Percentiles rank a stretch among this genome's conserved stretches.
These are phyloP conservation scores for Tanypteryx hageni DNA, from an alignment of 2,888 invertebrate species.

Conservation along the genomic window DNA sequence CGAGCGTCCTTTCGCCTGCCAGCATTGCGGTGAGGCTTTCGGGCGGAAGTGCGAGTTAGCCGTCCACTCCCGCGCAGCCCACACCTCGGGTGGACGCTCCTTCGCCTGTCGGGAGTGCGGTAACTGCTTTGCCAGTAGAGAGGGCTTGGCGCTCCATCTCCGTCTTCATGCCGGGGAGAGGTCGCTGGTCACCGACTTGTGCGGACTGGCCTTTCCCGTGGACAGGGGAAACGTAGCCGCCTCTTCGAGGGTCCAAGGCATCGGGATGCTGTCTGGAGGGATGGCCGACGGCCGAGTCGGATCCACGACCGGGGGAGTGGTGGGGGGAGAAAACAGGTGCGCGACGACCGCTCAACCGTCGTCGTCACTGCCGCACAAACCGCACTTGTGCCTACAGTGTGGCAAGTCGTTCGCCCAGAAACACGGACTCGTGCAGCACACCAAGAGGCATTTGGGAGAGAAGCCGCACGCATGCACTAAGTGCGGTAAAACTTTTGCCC, in stretches of 20 bases:
- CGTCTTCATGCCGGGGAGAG: conserved; percentile 89
- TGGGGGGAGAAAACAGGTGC: conserved; percentile 15
- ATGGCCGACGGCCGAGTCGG: conserved; percentile 65
- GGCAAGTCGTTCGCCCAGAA: conserved; percentile 90
- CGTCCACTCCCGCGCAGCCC: conserved; percentile 79
- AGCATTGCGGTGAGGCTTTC: conserved; percentile 87
- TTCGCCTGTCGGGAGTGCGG: conserved; percentile 79
- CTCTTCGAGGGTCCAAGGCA: conserved; percentile 74
- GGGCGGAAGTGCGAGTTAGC: conserved; percentile 83
- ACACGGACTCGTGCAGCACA: conserved; percentile 88
- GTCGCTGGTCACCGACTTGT: conserved; percentile 87
- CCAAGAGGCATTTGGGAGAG: conserved; percentile 77
- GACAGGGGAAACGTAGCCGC: conserved; percentile 85
- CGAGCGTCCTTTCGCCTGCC: conserved; percentile 85
- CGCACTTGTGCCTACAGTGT: conserved; percentile 87
- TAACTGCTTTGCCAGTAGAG: conserved; percentile 82
- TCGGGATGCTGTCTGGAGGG: conserved; percentile 65
- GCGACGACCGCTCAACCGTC: conserved; percentile 70
- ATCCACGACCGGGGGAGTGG: conserved; percentile 37
- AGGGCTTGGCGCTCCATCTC: conserved; percentile 87
- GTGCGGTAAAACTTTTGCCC: conserved; percentile 89
- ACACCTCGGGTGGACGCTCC: conserved; percentile 74
- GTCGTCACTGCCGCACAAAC: conserved; percentile 80
- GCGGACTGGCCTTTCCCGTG: conserved; percentile 80
- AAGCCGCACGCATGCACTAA: conserved; percentile 84